Evolutionary conservation across 2,113 vertebrate species (phyloP).

Genomic region (Sterna hirundo): DNA sequence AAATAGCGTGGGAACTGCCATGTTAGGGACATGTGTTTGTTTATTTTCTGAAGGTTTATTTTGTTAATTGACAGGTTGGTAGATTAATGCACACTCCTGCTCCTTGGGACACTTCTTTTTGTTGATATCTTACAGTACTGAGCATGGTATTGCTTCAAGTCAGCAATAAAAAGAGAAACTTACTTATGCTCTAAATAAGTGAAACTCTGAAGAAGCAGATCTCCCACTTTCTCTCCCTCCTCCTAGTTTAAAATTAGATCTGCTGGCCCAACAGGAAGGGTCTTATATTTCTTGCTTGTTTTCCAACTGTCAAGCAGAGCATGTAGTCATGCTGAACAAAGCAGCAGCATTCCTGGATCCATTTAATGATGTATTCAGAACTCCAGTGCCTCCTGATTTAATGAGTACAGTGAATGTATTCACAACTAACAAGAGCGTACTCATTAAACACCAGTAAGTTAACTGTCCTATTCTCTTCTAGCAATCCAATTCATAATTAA

Average conservation of each 20-base stretch:
- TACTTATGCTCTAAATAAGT: neutral
- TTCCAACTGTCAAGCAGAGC: neutral
- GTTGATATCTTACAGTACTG: neutral
- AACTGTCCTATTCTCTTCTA: constrained; percentile 63
- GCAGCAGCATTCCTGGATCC: constrained; percentile 40
- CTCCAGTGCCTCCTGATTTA: constrained; percentile 39
- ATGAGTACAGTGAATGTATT: constrained; percentile 63
- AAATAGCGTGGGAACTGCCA: neutral
- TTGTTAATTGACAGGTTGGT: neutral
- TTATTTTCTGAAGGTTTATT: neutral
- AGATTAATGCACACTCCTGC: neutral
- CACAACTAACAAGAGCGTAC: constrained; percentile 2
- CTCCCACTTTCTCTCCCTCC: neutral
- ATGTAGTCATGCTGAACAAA: neutral
- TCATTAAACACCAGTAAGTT: constrained; percentile 62
- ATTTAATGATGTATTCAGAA: constrained; percentile 62
- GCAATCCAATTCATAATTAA: constrained; percentile 67
- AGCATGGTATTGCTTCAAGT: neutral
- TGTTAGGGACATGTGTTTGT: neutral
- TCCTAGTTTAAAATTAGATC: neutral
- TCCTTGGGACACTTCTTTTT: neutral
- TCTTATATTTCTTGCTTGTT: neutral
- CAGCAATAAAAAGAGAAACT: neutral
- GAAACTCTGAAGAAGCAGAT: neutral
- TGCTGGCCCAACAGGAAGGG: neutral